Conservation (phyloP, 2,797 vertebrate genomes). For the Chanos chanos region DNA sequence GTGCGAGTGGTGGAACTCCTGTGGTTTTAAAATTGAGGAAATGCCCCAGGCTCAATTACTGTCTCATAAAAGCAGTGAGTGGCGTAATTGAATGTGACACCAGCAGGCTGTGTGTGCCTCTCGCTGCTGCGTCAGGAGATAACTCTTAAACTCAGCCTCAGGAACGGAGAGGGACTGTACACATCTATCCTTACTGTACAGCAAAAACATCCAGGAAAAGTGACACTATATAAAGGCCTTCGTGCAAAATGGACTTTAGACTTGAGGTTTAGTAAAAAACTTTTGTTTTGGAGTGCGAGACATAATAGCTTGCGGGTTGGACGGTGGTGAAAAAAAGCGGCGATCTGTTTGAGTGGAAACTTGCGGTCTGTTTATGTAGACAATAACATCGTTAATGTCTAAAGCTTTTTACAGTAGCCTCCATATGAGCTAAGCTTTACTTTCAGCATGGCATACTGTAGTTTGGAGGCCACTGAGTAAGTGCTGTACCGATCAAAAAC, state of each 20-base stretch:
- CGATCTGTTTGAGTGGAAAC: too few species aligned
- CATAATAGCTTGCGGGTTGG: too few species aligned
- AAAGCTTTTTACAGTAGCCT: too few species aligned
- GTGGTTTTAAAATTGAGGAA: slow-evolving; percentile 69
- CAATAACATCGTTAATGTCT: too few species aligned
- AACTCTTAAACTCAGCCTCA: slow-evolving; percentile 11
- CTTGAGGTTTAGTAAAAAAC: not conserved
- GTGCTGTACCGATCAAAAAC: too few species aligned
- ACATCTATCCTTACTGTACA: not conserved
- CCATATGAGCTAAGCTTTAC: too few species aligned
- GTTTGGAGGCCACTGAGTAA: too few species aligned
- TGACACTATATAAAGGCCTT: too few species aligned
- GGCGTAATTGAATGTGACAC: slow-evolving; percentile 66
- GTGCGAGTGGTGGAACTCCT: slow-evolving; percentile 56
- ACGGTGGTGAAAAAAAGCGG: too few species aligned
- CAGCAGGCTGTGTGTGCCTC: slow-evolving; percentile 58
- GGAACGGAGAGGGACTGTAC: not conserved
- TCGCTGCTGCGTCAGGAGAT: slow-evolving; percentile 59
- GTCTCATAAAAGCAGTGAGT: slow-evolving; percentile 56
- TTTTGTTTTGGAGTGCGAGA: too few species aligned
- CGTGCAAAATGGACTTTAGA: slow-evolving; percentile 18
- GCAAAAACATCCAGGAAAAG: not conserved
- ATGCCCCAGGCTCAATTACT: slow-evolving; percentile 66
- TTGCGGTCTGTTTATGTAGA: too few species aligned
- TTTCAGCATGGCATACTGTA: too few species aligned